Conservation (phyloP, 2,888 invertebrate species). For the Nomada ferruginata region DNA sequence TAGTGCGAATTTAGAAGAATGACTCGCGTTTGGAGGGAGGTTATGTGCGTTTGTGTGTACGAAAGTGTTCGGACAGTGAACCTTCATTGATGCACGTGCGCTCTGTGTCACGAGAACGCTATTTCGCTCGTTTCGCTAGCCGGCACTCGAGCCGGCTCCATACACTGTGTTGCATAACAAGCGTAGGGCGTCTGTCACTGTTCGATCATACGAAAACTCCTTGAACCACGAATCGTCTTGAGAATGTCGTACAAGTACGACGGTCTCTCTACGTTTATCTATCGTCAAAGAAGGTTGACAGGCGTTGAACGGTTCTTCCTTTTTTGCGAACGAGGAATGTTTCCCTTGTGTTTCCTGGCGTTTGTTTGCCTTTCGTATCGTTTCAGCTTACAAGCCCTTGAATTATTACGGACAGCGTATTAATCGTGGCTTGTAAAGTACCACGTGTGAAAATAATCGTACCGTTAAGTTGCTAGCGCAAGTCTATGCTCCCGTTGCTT, state of each 20-base stretch:
- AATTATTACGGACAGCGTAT: neutral
- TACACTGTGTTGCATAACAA: constrained; percentile 62
- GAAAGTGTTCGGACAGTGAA: constrained; percentile 53
- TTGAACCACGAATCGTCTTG: neutral
- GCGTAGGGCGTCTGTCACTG: constrained; percentile 27
- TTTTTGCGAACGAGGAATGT: constrained; percentile 23
- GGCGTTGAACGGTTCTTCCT: constrained; percentile 18
- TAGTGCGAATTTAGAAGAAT: constrained; percentile 13
- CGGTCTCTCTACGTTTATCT: constrained; percentile 44
- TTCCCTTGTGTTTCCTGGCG: constrained; percentile 32
- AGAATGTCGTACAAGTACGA: constrained; percentile 26
- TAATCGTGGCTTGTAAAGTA: neutral
- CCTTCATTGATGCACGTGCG: constrained; percentile 58
- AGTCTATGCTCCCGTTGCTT: neutral
- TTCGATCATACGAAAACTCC: constrained; percentile 17
- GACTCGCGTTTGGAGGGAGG: constrained; percentile 26
- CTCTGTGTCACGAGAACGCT: constrained; percentile 42
- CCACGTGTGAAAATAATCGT: neutral
- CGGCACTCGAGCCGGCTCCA: constrained; percentile 36
- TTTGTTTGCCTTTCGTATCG: constrained; percentile 9
- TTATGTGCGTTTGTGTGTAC: constrained; percentile 43
- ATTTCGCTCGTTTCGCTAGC: constrained; percentile 55
- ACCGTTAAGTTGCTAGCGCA: neutral
- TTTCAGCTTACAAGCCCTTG: neutral
- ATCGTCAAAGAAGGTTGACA: constrained; percentile 49